Evolutionary conservation across 2,888 invertebrate genomes (phyloP), one percentile per base, ranked within the genome.

Genomic region (Caradrina clavipalpis): DNA sequence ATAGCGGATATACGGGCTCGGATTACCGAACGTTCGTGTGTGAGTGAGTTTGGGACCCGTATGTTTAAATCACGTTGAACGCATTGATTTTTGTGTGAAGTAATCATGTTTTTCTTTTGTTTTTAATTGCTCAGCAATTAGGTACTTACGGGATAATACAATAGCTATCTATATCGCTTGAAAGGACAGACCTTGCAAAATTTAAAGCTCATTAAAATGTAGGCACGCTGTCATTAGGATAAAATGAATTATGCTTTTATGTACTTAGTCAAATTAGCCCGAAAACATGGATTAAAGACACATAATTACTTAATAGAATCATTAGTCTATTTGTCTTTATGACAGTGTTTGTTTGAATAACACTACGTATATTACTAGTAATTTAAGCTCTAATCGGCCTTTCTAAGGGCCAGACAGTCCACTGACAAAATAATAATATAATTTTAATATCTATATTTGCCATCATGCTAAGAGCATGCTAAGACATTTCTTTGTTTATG

Each of bases 1-100:
- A 67, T 57, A 70, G 63, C 82, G 82, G 82, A 82, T 76, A 82
- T 77, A 61, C 63, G 67, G 77, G 61, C 39, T 82, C 79, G 70
- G 54, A 59, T 82, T 82, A 81, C 82, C 22, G 57, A 42, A 55
- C 66, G 71, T 76, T 60, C 45, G 56, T 61, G 50, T 64, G 64
- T 57, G 63, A 73, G 58, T 73, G 71, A 53, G 49, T 70, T 81
- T 59, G 75, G 82, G 82, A 70, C 82, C 81, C 82, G 82, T 73
- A 81, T 77, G 42, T 64, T 68, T 67, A 61, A 53, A 35, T 55
- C 47, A 45, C 22, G 35, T 55, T 74, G 45, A 15, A 17, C 39
- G 17, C 17, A 15, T 17, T 65, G 54, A 55, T 72, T 74, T 58
- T 73, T 26, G n/a, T 39, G 6, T 35, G 35, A 45, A 11, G 6